A percentile compares a stretch with the other conserved stretches of the same genome.
These are phyloP conservation scores for Fukomys damarensis DNA, from an alignment of 2,113 vertebrate species.

Conservation along the genomic window DNA sequence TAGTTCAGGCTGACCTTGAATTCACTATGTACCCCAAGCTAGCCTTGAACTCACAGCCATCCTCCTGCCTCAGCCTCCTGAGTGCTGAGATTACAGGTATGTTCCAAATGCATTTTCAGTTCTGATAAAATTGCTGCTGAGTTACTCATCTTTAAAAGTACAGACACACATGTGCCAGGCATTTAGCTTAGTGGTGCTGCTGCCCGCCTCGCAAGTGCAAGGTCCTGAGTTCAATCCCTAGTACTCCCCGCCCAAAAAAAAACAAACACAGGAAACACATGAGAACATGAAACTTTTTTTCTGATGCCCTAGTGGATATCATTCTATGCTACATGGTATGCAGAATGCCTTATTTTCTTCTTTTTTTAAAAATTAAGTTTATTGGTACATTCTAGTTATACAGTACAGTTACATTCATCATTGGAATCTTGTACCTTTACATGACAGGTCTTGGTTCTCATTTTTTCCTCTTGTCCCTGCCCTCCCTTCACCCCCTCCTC, in stretches of 20 bases:
- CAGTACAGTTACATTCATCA: too few species aligned
- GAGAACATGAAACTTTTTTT: constrained; percentile 38
- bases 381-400: too few species aligned
- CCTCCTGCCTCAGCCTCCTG: background rate
- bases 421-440: too few species aligned
- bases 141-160: constrained; percentile 70
- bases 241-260: too few species aligned
- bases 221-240: too few species aligned
- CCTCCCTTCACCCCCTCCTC: too few species aligned
- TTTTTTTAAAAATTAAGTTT: too few species aligned
- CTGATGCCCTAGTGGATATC: background rate
- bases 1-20: background rate
- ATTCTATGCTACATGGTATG: background rate
- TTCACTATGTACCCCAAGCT: background rate
- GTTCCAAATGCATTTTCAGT: background rate
- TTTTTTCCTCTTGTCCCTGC: too few species aligned
- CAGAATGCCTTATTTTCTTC: constrained; percentile 5
- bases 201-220: too few species aligned
- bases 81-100: background rate
- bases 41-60: background rate
- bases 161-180: too few species aligned
- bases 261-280: constrained; percentile 55
- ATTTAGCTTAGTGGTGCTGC: too few species aligned
- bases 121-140: constrained; percentile 51
- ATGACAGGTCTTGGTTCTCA: too few species aligned